Base-by-base conservation (phyloP, 2,113 vertebrate species). In the Megaceryle torquata region DNA sequence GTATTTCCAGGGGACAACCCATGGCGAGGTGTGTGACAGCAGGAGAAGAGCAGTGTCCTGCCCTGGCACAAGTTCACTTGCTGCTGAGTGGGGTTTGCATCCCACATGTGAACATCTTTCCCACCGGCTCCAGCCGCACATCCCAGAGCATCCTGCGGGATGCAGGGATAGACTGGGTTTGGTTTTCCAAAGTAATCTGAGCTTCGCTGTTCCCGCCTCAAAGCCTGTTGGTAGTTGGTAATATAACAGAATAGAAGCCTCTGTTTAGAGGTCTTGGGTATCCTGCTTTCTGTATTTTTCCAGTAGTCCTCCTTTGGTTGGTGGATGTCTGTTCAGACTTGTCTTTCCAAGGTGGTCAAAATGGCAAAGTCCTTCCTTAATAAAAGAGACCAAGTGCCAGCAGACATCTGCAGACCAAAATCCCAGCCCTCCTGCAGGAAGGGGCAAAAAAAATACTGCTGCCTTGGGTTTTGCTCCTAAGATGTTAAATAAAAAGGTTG, bases 121-220 rank as follows among this genome's bases (percentile, higher is more conserved):
- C 2, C 2, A 1, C 60, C 11, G n/a, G 22, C 43, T 43, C 29
- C 51, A 60, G 72, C 53, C 9, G 1, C 67, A 6, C 26, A 14
- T 28, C 61, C 83, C 79, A 14, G 65, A 61, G 78, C 78, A 20
- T 77, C 72, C 48, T 16, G 5, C 0, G 3, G 63, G 39, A 26
- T 16, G 5, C 0, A 3, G 63, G 39, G 31, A 24, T 20, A n/a
- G 63, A 54, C 15, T 1, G 0, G 21, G 15, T 48, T 41, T 70
- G 69, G 11, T 50, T 67, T 50, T 43, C 46, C 29, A 51, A 26
- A 72, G 31, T 13, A 54, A 80, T 25, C 26, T 15, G 61, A 64
- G 4, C 11, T 79, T 72, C 3, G 2, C 63, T 7, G 1, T 24
- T 63, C 18, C 35, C 18, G 18, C 26, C 28, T 7, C 35, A 33